Evolutionary conservation across 2,797 vertebrate genomes (phyloP).

Genomic region (Lemur catta): DNA sequence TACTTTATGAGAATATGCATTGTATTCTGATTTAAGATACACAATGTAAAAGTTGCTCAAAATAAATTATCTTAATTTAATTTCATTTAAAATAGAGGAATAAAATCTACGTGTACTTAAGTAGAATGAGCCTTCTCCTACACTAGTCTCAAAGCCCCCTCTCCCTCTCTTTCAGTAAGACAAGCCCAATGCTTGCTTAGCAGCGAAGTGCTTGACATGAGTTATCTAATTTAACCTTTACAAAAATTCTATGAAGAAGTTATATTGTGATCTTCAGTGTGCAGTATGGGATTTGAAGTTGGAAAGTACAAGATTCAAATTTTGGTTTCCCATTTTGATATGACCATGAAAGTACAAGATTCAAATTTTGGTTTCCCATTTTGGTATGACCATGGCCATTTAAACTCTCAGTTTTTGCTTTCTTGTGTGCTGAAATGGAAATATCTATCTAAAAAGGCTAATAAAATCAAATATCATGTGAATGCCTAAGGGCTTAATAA

Average conservation of each 20-base stretch:
- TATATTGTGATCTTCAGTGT: neutral
- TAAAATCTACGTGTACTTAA: neutral
- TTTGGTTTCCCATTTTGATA: neutral
- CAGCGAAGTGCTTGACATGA: neutral
- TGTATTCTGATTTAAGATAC: neutral
- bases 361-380: neutral
- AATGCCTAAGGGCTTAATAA: neutral
- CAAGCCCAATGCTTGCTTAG: neutral
- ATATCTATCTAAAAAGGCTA: neutral
- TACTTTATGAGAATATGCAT: neutral
- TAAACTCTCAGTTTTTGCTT: neutral
- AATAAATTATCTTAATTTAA: neutral
- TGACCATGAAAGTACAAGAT: neutral
- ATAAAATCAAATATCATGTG: neutral
- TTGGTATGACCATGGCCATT: neutral
- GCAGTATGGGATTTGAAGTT: neutral
- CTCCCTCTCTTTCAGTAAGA: neutral
- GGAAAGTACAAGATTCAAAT: neutral
- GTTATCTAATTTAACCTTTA: neutral
- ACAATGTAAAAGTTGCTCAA: neutral
- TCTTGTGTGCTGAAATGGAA: neutral
- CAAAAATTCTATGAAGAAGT: neutral
- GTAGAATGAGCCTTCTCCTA: neutral
- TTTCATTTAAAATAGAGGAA: slow-evolving; percentile 1
- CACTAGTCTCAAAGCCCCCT: neutral